A percentile compares a stretch with the other conserved stretches of the same genome.
Conservation (phyloP, 2,797 vertebrate genomes). For the Cryptoprocta ferox region DNA sequence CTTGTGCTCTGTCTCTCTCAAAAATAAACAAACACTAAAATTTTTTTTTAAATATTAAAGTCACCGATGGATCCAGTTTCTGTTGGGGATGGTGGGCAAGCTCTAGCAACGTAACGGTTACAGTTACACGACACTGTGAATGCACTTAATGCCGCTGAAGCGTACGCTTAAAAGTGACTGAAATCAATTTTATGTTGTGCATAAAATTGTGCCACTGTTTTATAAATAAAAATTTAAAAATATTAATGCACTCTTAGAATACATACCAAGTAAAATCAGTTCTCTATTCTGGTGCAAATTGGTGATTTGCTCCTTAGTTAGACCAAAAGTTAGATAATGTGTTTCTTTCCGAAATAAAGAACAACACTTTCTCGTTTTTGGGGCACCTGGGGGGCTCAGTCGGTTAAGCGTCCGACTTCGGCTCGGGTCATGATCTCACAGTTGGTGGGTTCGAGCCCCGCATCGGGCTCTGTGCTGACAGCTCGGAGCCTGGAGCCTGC, state of each 20-base stretch:
- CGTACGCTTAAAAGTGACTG: background rate
- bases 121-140: too few relatives aligned
- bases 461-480: too few relatives aligned
- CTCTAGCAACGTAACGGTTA: background rate
- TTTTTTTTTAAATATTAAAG: background rate
- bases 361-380: background rate
- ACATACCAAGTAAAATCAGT: background rate
- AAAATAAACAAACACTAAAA: too few relatives aligned
- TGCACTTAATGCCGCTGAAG: background rate
- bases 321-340: background rate
- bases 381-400: too few relatives aligned
- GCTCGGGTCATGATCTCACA: too few relatives aligned
- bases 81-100: background rate
- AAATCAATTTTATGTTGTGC: background rate
- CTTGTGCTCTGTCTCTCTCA: too few relatives aligned
- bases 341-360: conserved; percentile 41
- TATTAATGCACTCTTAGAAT: background rate
- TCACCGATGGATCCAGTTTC: background rate
- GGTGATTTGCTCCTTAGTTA: conserved; percentile 51
- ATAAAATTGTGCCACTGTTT: background rate
- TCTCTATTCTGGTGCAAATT: conserved; percentile 39
- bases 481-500: too few relatives aligned
- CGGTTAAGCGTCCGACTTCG: too few relatives aligned
- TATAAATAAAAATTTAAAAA: background rate
- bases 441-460: too few relatives aligned